Base-by-base conservation (phyloP, 2,113 vertebrate species). In the Sinocyclocheilus maitianheensis region DNA sequence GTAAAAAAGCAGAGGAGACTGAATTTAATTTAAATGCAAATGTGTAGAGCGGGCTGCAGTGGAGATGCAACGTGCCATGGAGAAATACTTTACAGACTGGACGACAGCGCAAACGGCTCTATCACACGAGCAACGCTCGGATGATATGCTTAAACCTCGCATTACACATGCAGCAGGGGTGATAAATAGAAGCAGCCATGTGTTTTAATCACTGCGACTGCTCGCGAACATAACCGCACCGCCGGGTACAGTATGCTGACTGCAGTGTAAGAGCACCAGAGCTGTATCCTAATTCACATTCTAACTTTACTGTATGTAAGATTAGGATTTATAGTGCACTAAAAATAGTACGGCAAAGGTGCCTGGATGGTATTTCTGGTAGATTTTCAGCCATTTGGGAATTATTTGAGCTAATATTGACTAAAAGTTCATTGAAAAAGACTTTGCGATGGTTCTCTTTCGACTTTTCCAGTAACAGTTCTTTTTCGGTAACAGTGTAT, bases 11-110 rank as follows among this genome's bases (percentile, higher is more conserved):
- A 83, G 63, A 60, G 69, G 77, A 80, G 24, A 77, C 51, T 58
- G 77, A 60, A 60, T 88, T 86, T 88, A 48, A 88, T 89, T 86
- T 86, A 86, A 83, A 89, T 86, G 86, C 75, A 89, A 89, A 87
- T 87, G 51, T 60, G 51, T 43, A 74, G 34, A 16, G 81, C 69
- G 10, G 69, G 81, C 69, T 58, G 26, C 69, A 74, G 30, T 14
- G 13, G 53, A 83, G 46, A 83, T 55, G 81, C 81, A 83, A 48
- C 20, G 26, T 51, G 46, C 16, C 63, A n/a, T 53, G 22, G 11
- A 83, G 81, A 12, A 83, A 71, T 24, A 71, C 46, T 22, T 26
- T 53, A 83, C 69, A 60, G 14, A 67, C 40, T 0, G 24, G 8
- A 67, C 20, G 30, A 40, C 26, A 37, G 46, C 5, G 51, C 14